phyloP scores from a whole-genome alignment of 1,140 invertebrate genomes.

The Hylyphantes graminicola region DNA sequence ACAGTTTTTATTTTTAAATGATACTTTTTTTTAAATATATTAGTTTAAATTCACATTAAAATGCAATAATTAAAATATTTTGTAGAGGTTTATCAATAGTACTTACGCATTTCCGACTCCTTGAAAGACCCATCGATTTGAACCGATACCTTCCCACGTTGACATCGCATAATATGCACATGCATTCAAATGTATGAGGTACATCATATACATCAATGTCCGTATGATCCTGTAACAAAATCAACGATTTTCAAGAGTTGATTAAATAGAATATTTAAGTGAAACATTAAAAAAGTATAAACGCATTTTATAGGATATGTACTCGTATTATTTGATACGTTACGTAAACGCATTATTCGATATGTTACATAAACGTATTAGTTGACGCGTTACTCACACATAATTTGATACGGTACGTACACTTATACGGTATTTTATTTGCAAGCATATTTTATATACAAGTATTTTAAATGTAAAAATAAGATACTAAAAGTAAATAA shows the following conservation, averaged over 20 bases:
- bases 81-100: background rate
- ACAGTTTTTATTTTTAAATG: no score
- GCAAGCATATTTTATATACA: background rate
- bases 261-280: background rate
- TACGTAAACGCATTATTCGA: no score
- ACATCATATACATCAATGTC: slow-evolving; percentile 91
- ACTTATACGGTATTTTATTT: no score
- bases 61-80: no score
- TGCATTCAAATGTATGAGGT: slow-evolving; percentile 93
- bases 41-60: no score
- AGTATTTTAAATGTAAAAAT: background rate
- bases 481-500: background rate
- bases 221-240: slow-evolving; percentile 78
- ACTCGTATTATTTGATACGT: no score
- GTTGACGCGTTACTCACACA: no score
- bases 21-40: no score
- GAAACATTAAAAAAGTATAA: background rate
- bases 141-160: slow-evolving; percentile 80
- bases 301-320: no score
- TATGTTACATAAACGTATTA: no score
- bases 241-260: background rate
- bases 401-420: no score
- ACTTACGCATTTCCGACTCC: slow-evolving; percentile 78
- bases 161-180: slow-evolving; percentile 92
- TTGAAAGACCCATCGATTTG: slow-evolving; percentile 87